Evolutionary conservation across 2,888 invertebrate genomes (phyloP).

Genomic region (Carcina quercana): DNA sequence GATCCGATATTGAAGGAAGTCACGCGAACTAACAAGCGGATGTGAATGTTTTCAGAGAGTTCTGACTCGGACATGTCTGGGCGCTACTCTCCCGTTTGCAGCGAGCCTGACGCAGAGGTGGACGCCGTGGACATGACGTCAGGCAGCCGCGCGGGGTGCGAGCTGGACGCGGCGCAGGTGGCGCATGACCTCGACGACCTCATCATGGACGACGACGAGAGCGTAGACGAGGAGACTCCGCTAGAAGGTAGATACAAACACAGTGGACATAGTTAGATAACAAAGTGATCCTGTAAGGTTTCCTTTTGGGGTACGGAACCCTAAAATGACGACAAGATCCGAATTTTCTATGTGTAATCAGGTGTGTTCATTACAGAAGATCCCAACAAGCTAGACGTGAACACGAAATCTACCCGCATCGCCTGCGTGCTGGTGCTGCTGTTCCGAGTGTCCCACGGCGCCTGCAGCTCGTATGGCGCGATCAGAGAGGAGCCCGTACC

Average conservation of each 20-base stretch:
- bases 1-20: no score
- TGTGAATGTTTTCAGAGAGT: constrained; percentile 38
- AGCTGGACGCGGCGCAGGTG: constrained; percentile 45
- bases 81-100: constrained; percentile 80
- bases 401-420: constrained; percentile 45
- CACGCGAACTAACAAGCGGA: no score
- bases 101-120: constrained; percentile 41
- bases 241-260: constrained; percentile 31
- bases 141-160: constrained; percentile 29
- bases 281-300: neutral
- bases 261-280: neutral
- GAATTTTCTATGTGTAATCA: no score
- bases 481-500: constrained; percentile 39
- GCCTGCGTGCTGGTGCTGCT: constrained; percentile 56
- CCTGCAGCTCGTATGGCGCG: constrained; percentile 32
- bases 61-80: constrained; percentile 75
- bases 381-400: constrained; percentile 26
- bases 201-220: constrained; percentile 56
- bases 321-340: neutral
- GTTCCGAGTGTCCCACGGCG: constrained; percentile 54
- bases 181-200: constrained; percentile 58
- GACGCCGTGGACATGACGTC: constrained; percentile 22
- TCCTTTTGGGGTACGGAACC: no score
- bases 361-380: constrained; percentile 41
- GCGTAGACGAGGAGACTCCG: constrained; percentile 38